phyloP scores from a whole-genome alignment of 2,888 invertebrate species.

The Leptinotarsa juncta region DNA sequence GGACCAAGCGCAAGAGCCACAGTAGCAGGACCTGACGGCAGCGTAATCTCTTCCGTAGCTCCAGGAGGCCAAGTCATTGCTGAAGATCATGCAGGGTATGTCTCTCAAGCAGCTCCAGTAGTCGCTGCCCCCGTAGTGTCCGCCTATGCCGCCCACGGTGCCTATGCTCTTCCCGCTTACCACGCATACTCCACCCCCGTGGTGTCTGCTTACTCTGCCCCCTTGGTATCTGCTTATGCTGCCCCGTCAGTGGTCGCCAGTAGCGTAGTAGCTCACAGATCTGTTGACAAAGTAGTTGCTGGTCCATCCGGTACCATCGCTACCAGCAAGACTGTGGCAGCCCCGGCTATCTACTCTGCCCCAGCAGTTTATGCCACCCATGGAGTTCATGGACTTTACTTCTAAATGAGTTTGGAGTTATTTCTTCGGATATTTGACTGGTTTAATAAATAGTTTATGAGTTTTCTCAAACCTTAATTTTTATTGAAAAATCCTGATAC shows the following conservation, averaged over 20 bases:
- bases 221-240: conserved; percentile 35
- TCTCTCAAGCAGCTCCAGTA: conserved; percentile 44
- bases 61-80: conserved; percentile 55
- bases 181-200: conserved; percentile 30
- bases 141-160: conserved; percentile 30
- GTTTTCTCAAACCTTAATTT: too few relatives aligned
- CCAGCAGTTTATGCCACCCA: conserved; percentile 35
- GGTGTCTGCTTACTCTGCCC: conserved; percentile 30
- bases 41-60: conserved; percentile 53
- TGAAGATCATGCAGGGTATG: conserved; percentile 43
- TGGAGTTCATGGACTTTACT: conserved; percentile 32
- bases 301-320: conserved; percentile 54
- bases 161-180: conserved; percentile 37
- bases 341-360: conserved; percentile 36
- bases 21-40: conserved; percentile 55
- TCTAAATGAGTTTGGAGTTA: not conserved
- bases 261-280: conserved; percentile 35
- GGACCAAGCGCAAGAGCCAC: conserved; percentile 56
- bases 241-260: conserved; percentile 32
- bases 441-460: too few relatives aligned
- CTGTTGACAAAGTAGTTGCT: conserved; percentile 49
- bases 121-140: conserved; percentile 31
- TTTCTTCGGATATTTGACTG: conserved; percentile 37
- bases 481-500: too few relatives aligned
- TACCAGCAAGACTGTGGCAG: conserved; percentile 44